phyloP scores from a whole-genome alignment of 2,888 invertebrate species.

The Drymonia ruficornis region DNA sequence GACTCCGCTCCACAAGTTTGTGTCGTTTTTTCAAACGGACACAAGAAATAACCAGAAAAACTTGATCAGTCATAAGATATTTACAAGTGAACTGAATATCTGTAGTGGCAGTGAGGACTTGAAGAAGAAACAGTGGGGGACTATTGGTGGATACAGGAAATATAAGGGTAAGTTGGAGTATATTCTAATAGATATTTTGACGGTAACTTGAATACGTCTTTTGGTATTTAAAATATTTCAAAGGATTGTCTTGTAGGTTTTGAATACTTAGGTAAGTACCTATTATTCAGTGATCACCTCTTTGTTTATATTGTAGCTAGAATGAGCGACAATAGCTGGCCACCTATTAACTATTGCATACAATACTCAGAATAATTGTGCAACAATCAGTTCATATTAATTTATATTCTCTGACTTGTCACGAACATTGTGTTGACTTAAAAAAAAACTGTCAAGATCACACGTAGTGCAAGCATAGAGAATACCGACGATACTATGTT shows the following conservation, averaged over 20 bases:
- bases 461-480: not conserved
- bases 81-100: constrained; percentile 84
- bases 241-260: too few species aligned
- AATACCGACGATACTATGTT: not conserved
- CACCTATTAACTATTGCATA: not conserved
- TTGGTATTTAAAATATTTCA: too few species aligned
- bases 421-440: not conserved
- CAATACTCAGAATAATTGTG: not conserved
- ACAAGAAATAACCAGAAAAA: constrained; percentile 75
- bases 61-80: constrained; percentile 78
- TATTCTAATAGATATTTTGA: not conserved
- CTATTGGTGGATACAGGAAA: constrained; percentile 77
- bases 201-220: too few species aligned
- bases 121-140: constrained; percentile 82
- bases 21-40: constrained; percentile 86
- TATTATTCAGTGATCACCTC: too few species aligned
- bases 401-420: not conserved
- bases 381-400: not conserved
- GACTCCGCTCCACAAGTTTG: constrained; percentile 86
- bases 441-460: not conserved
- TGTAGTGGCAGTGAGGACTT: constrained; percentile 68
- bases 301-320: too few species aligned
- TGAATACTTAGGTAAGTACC: too few species aligned
- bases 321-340: not conserved
- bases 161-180: constrained; percentile 61